Percentiles rank a stretch among this genome's conserved stretches.
phyloP scores from a whole-genome alignment of 2,888 invertebrate genomes.

The Digitonthophagus gazella region DNA sequence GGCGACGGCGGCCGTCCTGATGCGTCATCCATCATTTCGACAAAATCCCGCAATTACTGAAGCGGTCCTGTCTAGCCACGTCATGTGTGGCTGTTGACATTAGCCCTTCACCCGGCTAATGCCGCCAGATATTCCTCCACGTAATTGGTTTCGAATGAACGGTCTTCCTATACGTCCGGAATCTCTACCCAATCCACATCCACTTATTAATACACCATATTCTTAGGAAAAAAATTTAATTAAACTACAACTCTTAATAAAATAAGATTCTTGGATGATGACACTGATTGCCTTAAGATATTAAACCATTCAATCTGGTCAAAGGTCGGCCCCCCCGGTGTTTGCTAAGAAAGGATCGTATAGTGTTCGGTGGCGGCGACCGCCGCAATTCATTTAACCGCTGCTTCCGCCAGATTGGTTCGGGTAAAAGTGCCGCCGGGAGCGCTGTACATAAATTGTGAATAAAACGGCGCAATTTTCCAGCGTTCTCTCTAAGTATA shows the following conservation, averaged over 20 bases:
- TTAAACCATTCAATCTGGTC: not conserved
- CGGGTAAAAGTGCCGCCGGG: not conserved
- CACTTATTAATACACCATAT: too few species aligned
- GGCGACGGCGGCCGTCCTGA: conserved; percentile 22
- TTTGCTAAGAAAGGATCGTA: not conserved
- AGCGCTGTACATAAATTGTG: conserved; percentile 34
- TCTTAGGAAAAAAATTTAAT: not conserved
- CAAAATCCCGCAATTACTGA: conserved; percentile 37
- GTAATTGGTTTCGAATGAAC: not conserved
- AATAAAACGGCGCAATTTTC: conserved; percentile 38
- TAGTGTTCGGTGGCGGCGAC: not conserved
- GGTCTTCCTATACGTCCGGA: not conserved
- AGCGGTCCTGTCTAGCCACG: conserved; percentile 33
- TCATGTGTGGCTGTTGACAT: conserved; percentile 34
- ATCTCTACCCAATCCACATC: too few species aligned
- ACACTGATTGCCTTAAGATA: not conserved
- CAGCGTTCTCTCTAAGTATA: conserved; percentile 34
- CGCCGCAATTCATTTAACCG: not conserved
- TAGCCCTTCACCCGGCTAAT: conserved; percentile 9
- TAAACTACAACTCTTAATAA: too few species aligned
- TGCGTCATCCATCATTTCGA: conserved; percentile 38
- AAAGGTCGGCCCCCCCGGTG: not conserved
- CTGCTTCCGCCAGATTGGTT: not conserved
- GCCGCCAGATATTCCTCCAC: not conserved
- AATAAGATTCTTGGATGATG: too few species aligned